Conservation (phyloP, 2,888 invertebrate species). For the Tetanocera ferruginea region DNA sequence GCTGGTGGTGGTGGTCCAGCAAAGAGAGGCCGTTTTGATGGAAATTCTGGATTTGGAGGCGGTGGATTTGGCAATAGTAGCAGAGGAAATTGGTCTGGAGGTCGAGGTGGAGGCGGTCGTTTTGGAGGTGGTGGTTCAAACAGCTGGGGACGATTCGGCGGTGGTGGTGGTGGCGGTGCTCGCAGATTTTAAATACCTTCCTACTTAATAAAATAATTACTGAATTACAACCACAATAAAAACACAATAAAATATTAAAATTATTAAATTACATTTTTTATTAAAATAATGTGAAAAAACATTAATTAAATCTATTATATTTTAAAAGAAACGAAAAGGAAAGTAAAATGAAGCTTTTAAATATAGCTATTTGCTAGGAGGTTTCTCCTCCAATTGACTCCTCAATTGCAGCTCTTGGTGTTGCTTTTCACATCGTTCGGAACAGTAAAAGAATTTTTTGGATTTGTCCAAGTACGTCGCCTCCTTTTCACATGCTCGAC, state of each 20-base stretch:
- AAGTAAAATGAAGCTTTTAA: too few species aligned
- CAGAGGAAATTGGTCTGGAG: conserved; percentile 44
- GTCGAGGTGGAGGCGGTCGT: conserved; percentile 47
- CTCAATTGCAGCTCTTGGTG: background rate
- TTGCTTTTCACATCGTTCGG: conserved; percentile 45
- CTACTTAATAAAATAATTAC: background rate
- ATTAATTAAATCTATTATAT: background rate
- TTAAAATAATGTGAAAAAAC: background rate
- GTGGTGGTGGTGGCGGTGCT: conserved; percentile 36
- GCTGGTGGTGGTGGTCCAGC: conserved; percentile 52
- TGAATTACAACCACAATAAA: too few species aligned
- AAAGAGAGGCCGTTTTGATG: conserved; percentile 54
- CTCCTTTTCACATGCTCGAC: conserved; percentile 50
- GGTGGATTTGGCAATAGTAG: conserved; percentile 51
- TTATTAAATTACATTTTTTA: background rate
- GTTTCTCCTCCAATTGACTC: background rate
- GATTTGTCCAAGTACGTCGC: conserved; percentile 45
- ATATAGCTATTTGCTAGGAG: background rate
- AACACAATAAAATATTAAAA: background rate
- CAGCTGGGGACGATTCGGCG: conserved; percentile 49
- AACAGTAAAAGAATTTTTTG: conserved; percentile 47
- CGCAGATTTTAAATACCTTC: conserved; percentile 46
- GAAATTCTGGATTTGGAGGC: conserved; percentile 27
- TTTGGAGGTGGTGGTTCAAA: conserved; percentile 52
- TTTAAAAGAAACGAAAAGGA: background rate